phyloP scores from a whole-genome alignment of 2,888 invertebrate genomes.

The Pterostichus madidus region DNA sequence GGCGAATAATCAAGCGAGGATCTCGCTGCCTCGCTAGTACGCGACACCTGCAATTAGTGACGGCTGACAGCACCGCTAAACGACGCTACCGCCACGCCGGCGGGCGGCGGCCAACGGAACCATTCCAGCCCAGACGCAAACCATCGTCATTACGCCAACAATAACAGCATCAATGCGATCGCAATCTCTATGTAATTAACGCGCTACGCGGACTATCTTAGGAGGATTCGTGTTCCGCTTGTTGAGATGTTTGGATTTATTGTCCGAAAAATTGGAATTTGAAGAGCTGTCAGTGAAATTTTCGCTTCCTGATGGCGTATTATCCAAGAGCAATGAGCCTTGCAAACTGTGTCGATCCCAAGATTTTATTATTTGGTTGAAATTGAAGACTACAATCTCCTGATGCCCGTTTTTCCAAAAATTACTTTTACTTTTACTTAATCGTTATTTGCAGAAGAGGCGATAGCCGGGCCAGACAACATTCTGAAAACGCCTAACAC shows the following conservation, averaged over 20 bases:
- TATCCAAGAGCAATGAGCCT: constrained; percentile 23
- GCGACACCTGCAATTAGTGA: constrained; percentile 77
- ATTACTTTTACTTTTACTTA: too few species aligned
- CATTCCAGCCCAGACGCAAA: constrained; percentile 32
- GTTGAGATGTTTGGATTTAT: constrained; percentile 42
- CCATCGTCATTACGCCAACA: constrained; percentile 61
- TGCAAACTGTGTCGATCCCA: constrained; percentile 17
- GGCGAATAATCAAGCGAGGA: constrained; percentile 74
- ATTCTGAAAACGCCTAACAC: too few species aligned
- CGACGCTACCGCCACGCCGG: constrained; percentile 69
- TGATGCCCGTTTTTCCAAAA: too few species aligned
- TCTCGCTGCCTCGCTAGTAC: constrained; percentile 72
- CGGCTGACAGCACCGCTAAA: constrained; percentile 75
- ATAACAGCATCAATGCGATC: constrained; percentile 60
- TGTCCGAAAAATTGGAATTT: constrained; percentile 49
- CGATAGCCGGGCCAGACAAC: too few species aligned
- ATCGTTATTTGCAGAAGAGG: too few species aligned
- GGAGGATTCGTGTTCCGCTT: constrained; percentile 26
- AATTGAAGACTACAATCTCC: too few species aligned
- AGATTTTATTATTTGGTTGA: not conserved
- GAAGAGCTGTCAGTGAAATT: constrained; percentile 29
- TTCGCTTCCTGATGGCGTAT: constrained; percentile 34
- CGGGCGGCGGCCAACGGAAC: constrained; percentile 47
- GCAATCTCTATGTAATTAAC: constrained; percentile 41
- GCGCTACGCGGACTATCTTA: constrained; percentile 36